Base-by-base conservation (phyloP, 1,140 invertebrate genomes). In the Piezodorus guildinii region DNA sequence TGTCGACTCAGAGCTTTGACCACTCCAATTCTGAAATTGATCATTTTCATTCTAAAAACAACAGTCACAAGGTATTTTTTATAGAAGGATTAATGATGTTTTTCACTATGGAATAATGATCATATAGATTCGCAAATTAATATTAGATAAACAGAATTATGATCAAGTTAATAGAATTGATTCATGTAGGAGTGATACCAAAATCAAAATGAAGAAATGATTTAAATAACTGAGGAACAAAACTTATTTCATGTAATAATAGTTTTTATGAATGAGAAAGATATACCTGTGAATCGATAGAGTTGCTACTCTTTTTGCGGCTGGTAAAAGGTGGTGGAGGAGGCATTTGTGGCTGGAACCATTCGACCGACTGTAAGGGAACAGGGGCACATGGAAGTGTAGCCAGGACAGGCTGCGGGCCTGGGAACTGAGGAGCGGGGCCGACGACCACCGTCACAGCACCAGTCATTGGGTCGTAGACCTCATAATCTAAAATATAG, bases 321-420 rank as follows among this genome's bases (percentile, higher is more conserved):
- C 44, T 39, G 44, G 62, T 23, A 54, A 62, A 30, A 65, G 21
- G 27, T 34, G 49, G 59, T 6, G 65, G 67, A 1, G 58, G 52
- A 62, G n/a, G 68, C 51, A 15, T 66, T 25, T 16, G 17, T 12
- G 71, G 71, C 56, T 70, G 71, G 63, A 70, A 74, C 73, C 73
- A 74, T 52, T 74, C 72, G 5, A 74, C 39, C 0, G 72, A 65
- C n/a, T 72, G 71, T 51, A 71, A 64, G 17, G 72, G 72, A n/a
- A 74, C 66, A 10, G 72, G 70, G 8, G 67, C 69, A 56, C 68
- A 73, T 70, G 70, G 58, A 72, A 66, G 17, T 70, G 69, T 4
- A 70, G 67, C 65, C 70, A 43, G 44, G 70, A 59, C 10, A 69
- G 69, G 39, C 67, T 52, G 15, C 52, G 64, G 14, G 62, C 59